Percentiles rank a stretch among this genome's conserved stretches.
Conservation (phyloP, 1,140 invertebrate species). For the Palaemon carinicauda region DNA sequence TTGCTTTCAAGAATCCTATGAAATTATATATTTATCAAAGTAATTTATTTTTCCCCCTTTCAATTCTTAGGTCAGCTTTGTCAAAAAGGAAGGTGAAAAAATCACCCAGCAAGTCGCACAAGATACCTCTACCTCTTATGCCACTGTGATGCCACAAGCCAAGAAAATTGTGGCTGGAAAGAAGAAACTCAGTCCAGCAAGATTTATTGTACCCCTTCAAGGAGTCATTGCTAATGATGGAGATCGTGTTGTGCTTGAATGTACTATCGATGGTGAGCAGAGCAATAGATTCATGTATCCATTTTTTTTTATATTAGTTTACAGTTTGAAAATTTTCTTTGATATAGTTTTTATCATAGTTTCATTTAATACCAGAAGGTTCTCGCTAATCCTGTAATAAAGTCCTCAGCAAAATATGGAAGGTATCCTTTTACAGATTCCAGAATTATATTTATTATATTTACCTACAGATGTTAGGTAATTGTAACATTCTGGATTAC, state of each 20-base stretch:
- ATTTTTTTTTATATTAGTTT: not conserved
- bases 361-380: not conserved
- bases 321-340: not conserved
- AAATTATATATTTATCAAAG: not conserved
- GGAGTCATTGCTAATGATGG: slow-evolving; percentile 82
- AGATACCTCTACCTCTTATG: slow-evolving; percentile 3
- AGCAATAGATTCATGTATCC: not conserved
- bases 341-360: not conserved
- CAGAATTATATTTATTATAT: not conserved
- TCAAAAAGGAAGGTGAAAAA: slow-evolving; percentile 65
- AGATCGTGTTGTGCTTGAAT: slow-evolving; percentile 75
- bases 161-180: slow-evolving; percentile 40
- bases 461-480: not conserved
- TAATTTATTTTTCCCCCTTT: not conserved
- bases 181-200: slow-evolving; percentile 71
- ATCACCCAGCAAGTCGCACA: slow-evolving; percentile 58
- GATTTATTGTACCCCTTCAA: slow-evolving; percentile 75
- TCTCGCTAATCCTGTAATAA: not conserved
- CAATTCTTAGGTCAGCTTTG: slow-evolving; percentile 62
- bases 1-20: no score
- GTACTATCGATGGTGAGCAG: slow-evolving; percentile 74
- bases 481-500: not conserved
- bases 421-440: not conserved
- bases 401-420: not conserved
- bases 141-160: not conserved